Conservation (phyloP, 2,797 vertebrate species). For the Myotis vivesi region DNA sequence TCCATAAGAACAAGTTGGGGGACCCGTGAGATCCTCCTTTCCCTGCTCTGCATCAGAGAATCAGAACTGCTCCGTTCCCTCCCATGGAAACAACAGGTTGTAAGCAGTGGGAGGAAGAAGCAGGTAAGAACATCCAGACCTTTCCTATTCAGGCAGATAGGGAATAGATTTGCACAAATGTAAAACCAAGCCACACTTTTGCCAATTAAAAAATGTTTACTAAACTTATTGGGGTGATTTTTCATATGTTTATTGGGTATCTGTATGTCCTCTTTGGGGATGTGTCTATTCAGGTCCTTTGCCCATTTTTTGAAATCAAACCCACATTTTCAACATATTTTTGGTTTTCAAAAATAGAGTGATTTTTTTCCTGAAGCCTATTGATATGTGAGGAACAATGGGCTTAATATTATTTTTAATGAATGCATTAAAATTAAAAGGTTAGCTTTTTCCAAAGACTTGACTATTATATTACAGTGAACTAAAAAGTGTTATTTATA, state of each 20-base stretch:
- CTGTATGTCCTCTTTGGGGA: not conserved
- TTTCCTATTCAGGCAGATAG: not conserved
- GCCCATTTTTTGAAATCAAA: not conserved
- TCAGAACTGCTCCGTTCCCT: not conserved
- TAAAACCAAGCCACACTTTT: not conserved
- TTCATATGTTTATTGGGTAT: not conserved
- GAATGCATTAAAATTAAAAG: no score
- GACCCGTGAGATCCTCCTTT: not conserved
- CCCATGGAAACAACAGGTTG: not conserved
- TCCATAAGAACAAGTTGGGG: not conserved
- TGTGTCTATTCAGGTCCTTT: not conserved
- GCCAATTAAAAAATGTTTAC: not conserved
- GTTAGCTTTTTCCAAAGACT: not conserved
- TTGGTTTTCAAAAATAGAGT: not conserved
- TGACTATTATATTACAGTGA: not conserved
- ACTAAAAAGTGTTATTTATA: not conserved
- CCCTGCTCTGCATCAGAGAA: not conserved
- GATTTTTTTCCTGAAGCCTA: not conserved
- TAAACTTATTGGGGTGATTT: not conserved
- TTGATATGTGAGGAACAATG: not conserved
- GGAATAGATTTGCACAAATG: not conserved
- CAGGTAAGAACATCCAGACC: not conserved
- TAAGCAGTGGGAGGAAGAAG: not conserved
- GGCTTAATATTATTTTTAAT: not conserved
- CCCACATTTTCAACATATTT: not conserved